These are phyloP conservation scores for Callipepla californica DNA, from an alignment of 2,113 vertebrate species.

Conservation along the genomic window DNA sequence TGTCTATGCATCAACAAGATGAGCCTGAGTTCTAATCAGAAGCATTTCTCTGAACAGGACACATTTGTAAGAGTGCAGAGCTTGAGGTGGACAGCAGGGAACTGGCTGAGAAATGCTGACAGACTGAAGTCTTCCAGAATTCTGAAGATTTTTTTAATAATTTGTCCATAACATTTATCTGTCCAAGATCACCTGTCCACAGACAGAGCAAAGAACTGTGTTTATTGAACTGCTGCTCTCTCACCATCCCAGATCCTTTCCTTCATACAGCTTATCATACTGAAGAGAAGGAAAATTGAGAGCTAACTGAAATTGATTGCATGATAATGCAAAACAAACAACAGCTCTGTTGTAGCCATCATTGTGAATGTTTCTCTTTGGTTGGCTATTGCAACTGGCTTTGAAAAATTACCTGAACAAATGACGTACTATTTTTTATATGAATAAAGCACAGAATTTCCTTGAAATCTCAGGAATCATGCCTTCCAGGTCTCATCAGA, in stretches of 20 bases:
- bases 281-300: background rate
- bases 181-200: background rate
- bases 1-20: background rate
- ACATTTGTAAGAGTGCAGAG: background rate
- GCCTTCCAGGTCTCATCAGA: background rate
- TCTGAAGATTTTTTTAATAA: background rate
- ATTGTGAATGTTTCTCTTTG: background rate
- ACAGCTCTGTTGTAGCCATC: background rate
- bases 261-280: background rate
- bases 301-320: background rate
- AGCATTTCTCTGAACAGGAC: background rate
- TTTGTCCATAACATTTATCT: background rate
- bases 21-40: conserved; percentile 16
- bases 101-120: background rate
- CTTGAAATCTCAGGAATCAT: background rate
- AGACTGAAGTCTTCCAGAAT: background rate
- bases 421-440: background rate
- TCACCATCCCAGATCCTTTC: background rate
- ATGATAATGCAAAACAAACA: conserved; percentile 2
- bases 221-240: background rate
- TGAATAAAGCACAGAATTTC: background rate
- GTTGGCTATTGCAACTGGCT: background rate
- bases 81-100: background rate
- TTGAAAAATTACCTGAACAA: background rate
- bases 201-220: background rate